Evolutionary conservation across 1,140 invertebrate genomes (phyloP).

Genomic region (Metaphire vulgaris): DNA sequence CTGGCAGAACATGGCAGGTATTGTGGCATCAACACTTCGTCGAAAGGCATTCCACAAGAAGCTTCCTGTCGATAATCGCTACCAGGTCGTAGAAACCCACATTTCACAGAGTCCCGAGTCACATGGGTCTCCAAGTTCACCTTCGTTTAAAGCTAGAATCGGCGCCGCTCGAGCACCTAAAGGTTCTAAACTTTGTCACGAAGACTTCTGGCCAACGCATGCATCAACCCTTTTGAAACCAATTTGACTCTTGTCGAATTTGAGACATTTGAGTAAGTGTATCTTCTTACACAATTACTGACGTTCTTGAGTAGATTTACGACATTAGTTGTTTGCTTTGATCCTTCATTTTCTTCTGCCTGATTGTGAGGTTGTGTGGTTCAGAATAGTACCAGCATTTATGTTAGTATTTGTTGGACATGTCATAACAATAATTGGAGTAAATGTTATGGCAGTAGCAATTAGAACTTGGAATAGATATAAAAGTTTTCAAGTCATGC

Average conservation of each 20-base stretch:
- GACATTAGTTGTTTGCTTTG: too few species aligned
- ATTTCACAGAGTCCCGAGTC: conserved; percentile 31
- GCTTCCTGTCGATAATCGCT: conserved; percentile 19
- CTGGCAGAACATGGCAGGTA: conserved; percentile 27
- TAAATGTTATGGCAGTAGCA: too few species aligned
- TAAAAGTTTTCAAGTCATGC: too few species aligned
- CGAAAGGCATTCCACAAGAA: conserved; percentile 26
- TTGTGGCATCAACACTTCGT: conserved; percentile 27
- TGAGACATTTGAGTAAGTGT: conserved; percentile 30
- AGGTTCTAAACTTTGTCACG: conserved; percentile 22
- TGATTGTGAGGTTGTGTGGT: too few species aligned
- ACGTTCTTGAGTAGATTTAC: too few species aligned
- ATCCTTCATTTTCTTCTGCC: too few species aligned
- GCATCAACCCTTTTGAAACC: conserved; percentile 23
- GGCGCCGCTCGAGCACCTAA: conserved; percentile 17
- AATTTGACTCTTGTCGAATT: conserved; percentile 18
- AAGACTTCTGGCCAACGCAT: conserved; percentile 32
- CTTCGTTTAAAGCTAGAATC: conserved; percentile 15
- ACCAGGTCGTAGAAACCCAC: conserved; percentile 28
- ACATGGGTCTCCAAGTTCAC: conserved; percentile 27
- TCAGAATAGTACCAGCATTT: too few species aligned
- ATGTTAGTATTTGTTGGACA: too few species aligned
- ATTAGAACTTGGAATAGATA: too few species aligned
- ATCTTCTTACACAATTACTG: too few species aligned
- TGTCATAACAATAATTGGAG: too few species aligned